Base-by-base conservation (phyloP, 2,888 invertebrate species). In the Encarsia formosa region DNA sequence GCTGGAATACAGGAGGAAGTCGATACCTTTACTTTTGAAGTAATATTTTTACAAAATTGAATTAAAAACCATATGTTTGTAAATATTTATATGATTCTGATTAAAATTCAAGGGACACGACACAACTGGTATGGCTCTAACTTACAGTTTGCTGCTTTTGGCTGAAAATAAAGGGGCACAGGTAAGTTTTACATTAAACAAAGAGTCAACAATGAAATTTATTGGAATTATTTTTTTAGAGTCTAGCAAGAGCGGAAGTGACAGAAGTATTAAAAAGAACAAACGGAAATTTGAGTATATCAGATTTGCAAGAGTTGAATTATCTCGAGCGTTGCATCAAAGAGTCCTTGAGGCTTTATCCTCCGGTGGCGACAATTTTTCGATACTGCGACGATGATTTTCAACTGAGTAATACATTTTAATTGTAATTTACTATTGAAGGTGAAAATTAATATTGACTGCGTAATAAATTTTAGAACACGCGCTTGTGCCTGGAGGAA, bases 321-420 rank as follows among this genome's bases (percentile, higher is more conserved):
- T 86, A 85, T 63, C 75, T 86, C 56, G 86, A 86, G 60, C 80
- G 81, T 60, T 85, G 84, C 59, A 82, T 86, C 41, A 86, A 86
- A 67, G 86, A 86, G 67, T 77, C 83, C 0, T 63, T 86, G 47
- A 71, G 86, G 42, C 66, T 86, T 9, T 83, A 80, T 60, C 86
- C 87, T 1, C 84, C 84, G 61, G 84, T 86, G 5, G 34, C 41
- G 2, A 49, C 37, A 8, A n/a, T 49, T 2, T 4, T 37, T 2
- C 41, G 49, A 4, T 23, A 39, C 22, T 39, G 31, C 4, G 1
- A 16, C 11, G 31, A 47, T 1, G 47, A 47, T 16, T 15, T 47
- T 6, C 47, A 47, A 39, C 20, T 47, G 23, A 47, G 47, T 47
- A 47, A 18, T 9, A n/a, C n/a, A n/a, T n/a, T n/a, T 29, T n/a